phyloP scores from a whole-genome alignment of 2,797 vertebrate species.

The Synanceia verrucosa region DNA sequence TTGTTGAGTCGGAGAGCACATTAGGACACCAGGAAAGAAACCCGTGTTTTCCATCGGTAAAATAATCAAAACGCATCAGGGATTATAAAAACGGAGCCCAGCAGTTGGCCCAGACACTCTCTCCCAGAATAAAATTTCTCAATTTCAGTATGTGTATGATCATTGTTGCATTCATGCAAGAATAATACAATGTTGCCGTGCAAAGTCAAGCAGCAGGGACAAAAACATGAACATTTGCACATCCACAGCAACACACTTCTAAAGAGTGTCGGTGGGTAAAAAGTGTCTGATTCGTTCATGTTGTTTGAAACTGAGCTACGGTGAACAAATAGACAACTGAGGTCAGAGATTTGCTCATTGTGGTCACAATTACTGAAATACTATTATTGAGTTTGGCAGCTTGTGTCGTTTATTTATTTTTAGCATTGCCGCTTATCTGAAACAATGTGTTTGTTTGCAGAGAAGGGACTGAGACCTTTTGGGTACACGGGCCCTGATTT shows the following conservation, averaged over 20 bases:
- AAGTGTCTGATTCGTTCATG: background rate
- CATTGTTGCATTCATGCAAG: constrained; percentile 41
- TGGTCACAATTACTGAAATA: constrained; percentile 16
- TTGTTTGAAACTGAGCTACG: constrained; percentile 10
- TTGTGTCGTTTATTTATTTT: constrained; percentile 14
- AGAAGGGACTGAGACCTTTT: constrained; percentile 17
- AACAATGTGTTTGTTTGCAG: constrained; percentile 35
- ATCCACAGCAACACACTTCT: background rate
- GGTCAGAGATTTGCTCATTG: constrained; percentile 22
- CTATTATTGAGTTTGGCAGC: constrained; percentile 12
- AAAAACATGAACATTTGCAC: constrained; percentile 14
- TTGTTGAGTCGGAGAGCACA: constrained; percentile 33
- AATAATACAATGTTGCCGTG: constrained; percentile 48
- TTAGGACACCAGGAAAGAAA: constrained; percentile 59
- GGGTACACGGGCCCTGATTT: constrained; percentile 23
- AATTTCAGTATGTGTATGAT: constrained; percentile 61
- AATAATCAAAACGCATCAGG: constrained; percentile 62
- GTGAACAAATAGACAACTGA: constrained; percentile 24
- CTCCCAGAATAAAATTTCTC: constrained; percentile 54
- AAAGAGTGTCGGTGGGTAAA: background rate
- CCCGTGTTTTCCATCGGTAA: constrained; percentile 47
- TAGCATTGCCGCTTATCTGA: constrained; percentile 10
- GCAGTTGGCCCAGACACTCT: constrained; percentile 42
- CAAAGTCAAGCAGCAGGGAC: constrained; percentile 36
- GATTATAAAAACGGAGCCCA: constrained; percentile 47